Percentiles rank a stretch among this genome's conserved stretches.
These are phyloP conservation scores for Bubo bubo DNA, from an alignment of 2,113 vertebrate species.

Conservation along the genomic window DNA sequence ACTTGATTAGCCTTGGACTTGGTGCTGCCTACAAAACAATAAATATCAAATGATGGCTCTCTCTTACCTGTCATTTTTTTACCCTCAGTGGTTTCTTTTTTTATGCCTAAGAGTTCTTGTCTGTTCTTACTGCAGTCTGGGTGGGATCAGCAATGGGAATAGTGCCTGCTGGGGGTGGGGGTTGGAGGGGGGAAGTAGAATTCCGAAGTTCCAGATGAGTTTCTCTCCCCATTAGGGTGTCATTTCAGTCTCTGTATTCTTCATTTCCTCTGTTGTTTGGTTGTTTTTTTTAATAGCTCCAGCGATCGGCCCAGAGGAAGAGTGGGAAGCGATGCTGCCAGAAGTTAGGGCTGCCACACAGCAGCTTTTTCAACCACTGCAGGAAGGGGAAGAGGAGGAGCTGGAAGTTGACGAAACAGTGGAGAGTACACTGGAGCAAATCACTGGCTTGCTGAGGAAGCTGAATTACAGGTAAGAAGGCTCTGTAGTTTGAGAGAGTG, in stretches of 20 bases:
- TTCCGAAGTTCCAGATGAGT: background rate
- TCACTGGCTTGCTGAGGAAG: constrained; percentile 80
- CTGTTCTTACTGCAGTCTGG: background rate
- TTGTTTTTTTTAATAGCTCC: constrained; percentile 52
- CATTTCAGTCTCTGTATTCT: background rate
- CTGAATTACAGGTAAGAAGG: constrained; percentile 89
- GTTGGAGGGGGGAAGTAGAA: background rate
- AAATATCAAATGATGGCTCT: background rate
- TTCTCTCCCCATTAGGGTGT: background rate
- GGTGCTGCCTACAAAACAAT: background rate
- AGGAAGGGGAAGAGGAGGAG: constrained; percentile 46
- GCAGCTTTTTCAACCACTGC: constrained; percentile 70
- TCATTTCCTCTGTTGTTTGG: background rate
- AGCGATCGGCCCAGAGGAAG: constrained; percentile 82
- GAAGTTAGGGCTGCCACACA: constrained; percentile 81
- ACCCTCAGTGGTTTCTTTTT: background rate
- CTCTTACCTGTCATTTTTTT: background rate
- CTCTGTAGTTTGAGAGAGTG: background rate
- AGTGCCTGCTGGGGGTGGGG: background rate
- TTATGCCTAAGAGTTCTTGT: background rate
- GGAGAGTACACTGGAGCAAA: constrained; percentile 74
- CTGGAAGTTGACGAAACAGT: constrained; percentile 65
- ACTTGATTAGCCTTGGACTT: background rate
- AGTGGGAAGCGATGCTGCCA: constrained; percentile 94
- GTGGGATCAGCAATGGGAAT: background rate